These are phyloP conservation scores for Campylomormyrus numenius DNA, from an alignment of 2,113 vertebrate genomes.

Conservation along the genomic window DNA sequence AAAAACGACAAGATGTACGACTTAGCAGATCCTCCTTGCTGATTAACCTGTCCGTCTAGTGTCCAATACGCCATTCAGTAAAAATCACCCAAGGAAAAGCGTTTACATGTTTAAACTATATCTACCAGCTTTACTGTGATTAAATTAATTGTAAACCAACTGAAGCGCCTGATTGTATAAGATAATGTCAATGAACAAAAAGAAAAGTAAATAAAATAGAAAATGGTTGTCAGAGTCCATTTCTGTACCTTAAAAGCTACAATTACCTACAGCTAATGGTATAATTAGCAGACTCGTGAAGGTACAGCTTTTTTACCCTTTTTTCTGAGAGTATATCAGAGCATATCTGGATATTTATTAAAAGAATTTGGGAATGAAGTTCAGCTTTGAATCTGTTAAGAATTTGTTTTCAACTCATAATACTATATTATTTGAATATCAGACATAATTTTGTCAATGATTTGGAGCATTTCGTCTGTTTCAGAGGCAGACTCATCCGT, in stretches of 20 bases:
- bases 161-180: not conserved
- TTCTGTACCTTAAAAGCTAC: too few relatives aligned
- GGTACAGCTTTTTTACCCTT: too few relatives aligned
- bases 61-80: not conserved
- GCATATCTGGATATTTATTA: not conserved
- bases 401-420: not conserved
- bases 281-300: too few relatives aligned
- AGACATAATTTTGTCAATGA: not conserved
- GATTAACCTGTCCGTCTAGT: not conserved
- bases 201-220: not conserved
- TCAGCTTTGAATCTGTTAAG: not conserved
- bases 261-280: too few relatives aligned
- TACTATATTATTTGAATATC: not conserved
- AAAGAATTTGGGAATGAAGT: not conserved
- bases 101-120: not conserved
- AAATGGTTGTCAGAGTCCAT: not conserved
- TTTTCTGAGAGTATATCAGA: not conserved
- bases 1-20: not conserved
- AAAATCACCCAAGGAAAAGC: not conserved
- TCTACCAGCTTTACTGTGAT: not conserved
- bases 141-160: not conserved
- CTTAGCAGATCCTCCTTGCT: not conserved
- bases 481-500: slow-evolving; percentile 92
- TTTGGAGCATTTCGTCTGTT: slow-evolving; percentile 3
- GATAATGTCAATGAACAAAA: not conserved